Evolutionary conservation across 2,113 vertebrate genomes (phyloP).

Genomic region (Tyto alba): DNA sequence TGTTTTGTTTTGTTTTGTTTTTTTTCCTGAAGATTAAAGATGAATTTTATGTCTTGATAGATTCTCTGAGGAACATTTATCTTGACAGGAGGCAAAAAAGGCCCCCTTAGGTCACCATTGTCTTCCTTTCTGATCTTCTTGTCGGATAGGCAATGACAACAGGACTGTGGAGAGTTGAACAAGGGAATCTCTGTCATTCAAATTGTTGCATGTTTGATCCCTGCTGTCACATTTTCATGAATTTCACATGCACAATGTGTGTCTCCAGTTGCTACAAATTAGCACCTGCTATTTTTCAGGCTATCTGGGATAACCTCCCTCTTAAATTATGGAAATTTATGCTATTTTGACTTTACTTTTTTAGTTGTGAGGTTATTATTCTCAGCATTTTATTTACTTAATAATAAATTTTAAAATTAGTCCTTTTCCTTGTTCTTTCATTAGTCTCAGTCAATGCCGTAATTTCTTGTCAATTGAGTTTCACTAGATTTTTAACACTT

Average conservation of each 20-base stretch:
- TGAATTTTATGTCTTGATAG: background rate
- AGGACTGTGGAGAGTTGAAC: background rate
- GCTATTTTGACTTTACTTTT: background rate
- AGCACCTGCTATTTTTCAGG: background rate
- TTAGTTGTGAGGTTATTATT: background rate
- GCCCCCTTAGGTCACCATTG: background rate
- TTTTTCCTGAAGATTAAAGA: background rate
- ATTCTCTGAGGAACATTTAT: background rate
- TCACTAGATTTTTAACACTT: background rate
- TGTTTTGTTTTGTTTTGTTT: too few species aligned
- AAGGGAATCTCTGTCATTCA: slow-evolving; percentile 18
- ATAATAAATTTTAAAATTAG: background rate
- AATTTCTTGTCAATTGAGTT: background rate
- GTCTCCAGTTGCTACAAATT: background rate
- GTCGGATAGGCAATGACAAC: background rate
- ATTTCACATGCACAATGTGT: background rate
- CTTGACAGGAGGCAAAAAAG: background rate
- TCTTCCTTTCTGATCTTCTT: background rate
- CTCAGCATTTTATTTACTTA: background rate
- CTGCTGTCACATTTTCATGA: background rate
- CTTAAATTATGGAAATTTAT: background rate
- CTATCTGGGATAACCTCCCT: background rate
- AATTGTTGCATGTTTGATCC: background rate
- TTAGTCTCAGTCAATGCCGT: background rate
- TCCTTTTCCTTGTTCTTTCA: background rate